Evolutionary conservation across 1,140 invertebrate species (phyloP).

Genomic region (Drosophila mayri): DNA sequence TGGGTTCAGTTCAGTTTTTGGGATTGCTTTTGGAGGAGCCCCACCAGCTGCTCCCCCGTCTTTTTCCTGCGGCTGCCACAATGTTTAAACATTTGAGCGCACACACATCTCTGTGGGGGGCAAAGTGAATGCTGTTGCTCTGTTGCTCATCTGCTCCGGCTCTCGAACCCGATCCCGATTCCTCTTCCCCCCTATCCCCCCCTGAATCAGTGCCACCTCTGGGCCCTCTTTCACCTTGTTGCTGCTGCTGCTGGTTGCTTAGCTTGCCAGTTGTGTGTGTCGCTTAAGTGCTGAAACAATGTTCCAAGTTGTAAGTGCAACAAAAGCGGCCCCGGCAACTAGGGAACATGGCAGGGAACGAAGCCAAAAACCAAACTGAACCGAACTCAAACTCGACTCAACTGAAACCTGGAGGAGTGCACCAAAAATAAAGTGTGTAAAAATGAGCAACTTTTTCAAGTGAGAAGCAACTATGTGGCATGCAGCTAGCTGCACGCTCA

Average conservation of each 20-base stretch:
- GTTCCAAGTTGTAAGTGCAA: slow-evolving; percentile 82
- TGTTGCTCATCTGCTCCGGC: slow-evolving; percentile 43
- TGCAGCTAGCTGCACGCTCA: slow-evolving; percentile 41
- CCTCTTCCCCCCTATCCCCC: not conserved
- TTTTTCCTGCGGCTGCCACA: slow-evolving; percentile 51
- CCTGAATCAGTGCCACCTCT: slow-evolving; percentile 25
- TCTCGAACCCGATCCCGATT: slow-evolving; percentile 17
- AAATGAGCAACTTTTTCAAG: slow-evolving; percentile 82
- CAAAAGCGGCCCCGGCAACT: slow-evolving; percentile 47
- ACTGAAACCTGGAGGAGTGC: slow-evolving; percentile 49
- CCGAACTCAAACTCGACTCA: slow-evolving; percentile 28
- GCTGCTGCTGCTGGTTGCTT: slow-evolving; percentile 23
- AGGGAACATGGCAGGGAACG: slow-evolving; percentile 45
- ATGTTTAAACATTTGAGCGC: slow-evolving; percentile 78
- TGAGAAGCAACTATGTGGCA: slow-evolving; percentile 79
- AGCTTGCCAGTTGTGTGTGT: slow-evolving; percentile 67
- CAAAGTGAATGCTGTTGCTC: slow-evolving; percentile 57
- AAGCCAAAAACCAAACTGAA: slow-evolving; percentile 37
- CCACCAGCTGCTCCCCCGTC: slow-evolving; percentile 1
- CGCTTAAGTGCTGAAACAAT: slow-evolving; percentile 83
- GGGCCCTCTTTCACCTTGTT: slow-evolving; percentile 37
- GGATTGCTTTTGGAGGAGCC: slow-evolving; percentile 60
- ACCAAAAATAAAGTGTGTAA: slow-evolving; percentile 82
- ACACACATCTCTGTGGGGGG: slow-evolving; percentile 68
- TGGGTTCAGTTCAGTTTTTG: slow-evolving; percentile 47